A percentile compares a stretch with the other conserved stretches of the same genome.
phyloP scores from a whole-genome alignment of 2,888 invertebrate species.

The Cheilosia vulpina region DNA sequence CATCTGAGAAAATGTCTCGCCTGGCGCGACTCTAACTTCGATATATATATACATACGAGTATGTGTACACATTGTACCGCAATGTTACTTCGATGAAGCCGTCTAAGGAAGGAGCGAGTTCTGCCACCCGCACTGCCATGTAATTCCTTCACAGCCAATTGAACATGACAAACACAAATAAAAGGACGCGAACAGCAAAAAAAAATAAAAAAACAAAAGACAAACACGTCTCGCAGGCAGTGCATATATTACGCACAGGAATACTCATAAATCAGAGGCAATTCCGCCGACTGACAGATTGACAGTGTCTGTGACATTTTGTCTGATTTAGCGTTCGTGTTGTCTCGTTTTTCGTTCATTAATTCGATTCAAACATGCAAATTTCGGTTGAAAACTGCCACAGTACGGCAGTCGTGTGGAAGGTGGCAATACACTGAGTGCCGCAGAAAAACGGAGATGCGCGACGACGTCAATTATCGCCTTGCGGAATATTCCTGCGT shows the following conservation, averaged over 20 bases:
- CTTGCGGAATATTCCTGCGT: constrained; percentile 55
- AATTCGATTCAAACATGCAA: constrained; percentile 71
- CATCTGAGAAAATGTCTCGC: constrained; percentile 16
- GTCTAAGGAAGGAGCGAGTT: constrained; percentile 10
- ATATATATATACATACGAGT: constrained; percentile 2
- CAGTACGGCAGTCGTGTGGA: background rate
- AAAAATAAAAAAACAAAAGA: constrained; percentile 19
- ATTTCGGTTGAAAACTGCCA: constrained; percentile 17
- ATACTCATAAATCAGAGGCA: constrained; percentile 72
- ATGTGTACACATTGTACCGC: constrained; percentile 5
- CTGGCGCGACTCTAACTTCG: constrained; percentile 6
- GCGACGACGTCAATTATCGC: constrained; percentile 65
- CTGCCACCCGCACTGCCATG: background rate
- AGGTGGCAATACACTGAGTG: background rate
- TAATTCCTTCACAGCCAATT: constrained; percentile 55
- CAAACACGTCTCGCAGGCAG: constrained; percentile 21
- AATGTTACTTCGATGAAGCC: constrained; percentile 36
- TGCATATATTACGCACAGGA: constrained; percentile 57
- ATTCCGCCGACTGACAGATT: constrained; percentile 69
- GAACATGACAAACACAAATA: constrained; percentile 59
- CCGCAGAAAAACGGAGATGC: constrained; percentile 31
- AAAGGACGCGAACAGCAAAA: constrained; percentile 9
- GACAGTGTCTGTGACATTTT: constrained; percentile 72
- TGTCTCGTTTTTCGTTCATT: constrained; percentile 60
- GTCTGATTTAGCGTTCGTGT: constrained; percentile 51